These are phyloP conservation scores for Gymnocypris eckloni DNA, from an alignment of 2,797 vertebrate species.

Conservation along the genomic window DNA sequence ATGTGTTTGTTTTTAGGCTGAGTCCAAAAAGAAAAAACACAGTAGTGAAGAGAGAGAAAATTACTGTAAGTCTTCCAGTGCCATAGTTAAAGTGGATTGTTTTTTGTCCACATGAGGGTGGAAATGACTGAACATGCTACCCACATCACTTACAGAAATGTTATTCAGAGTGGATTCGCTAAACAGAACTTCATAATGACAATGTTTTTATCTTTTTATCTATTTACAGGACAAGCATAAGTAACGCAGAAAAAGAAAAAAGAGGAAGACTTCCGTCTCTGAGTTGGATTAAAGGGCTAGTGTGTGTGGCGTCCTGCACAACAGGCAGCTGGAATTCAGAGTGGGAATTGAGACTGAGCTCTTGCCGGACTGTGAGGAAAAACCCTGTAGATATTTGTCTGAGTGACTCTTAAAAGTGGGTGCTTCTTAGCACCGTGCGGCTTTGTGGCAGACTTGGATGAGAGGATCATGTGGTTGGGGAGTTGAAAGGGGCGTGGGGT, in stretches of 20 bases:
- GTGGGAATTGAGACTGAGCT: conserved; percentile 45
- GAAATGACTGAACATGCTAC: background rate
- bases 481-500: conserved; percentile 4
- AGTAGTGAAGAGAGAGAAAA: conserved; percentile 90
- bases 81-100: background rate
- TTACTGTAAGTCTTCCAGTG: conserved; percentile 83
- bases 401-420: conserved; percentile 49
- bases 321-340: conserved; percentile 49
- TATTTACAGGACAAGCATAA: conserved; percentile 88
- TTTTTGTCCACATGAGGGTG: background rate
- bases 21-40: conserved; percentile 90
- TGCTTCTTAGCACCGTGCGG: conserved; percentile 51
- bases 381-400: conserved; percentile 56
- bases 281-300: conserved; percentile 78
- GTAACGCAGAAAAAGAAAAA: conserved; percentile 92
- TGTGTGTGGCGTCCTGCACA: conserved; percentile 40
- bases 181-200: background rate
- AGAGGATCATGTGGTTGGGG: conserved; percentile 45
- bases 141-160: background rate
- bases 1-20: conserved; percentile 69
- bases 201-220: conserved; percentile 23
- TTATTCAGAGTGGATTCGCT: background rate
- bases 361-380: conserved; percentile 59
- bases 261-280: conserved; percentile 87
- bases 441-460: conserved; percentile 45